phyloP scores from a whole-genome alignment of 2,888 invertebrate genomes.

The Scaptomyza tumidula region DNA sequence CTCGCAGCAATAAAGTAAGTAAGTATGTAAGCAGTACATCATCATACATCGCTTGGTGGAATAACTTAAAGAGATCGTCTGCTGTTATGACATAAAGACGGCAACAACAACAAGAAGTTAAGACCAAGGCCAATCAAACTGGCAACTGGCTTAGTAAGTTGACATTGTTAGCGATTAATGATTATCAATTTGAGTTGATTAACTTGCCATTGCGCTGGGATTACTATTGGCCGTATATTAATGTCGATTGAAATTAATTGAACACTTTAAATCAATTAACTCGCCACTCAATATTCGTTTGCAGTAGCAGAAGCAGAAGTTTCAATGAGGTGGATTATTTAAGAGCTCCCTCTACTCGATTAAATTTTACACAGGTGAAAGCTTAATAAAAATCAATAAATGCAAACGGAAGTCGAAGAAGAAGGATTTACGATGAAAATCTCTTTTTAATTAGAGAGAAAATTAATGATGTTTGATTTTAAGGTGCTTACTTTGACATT shows the following conservation, averaged over 20 bases:
- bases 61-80: conserved; percentile 45
- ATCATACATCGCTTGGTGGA: conserved; percentile 24
- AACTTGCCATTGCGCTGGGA: conserved; percentile 10
- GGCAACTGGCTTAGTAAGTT: conserved; percentile 39
- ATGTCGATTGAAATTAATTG: conserved; percentile 17
- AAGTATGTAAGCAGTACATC: conserved; percentile 11
- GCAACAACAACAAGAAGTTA: conserved; percentile 18
- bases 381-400: not conserved
- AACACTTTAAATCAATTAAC: conserved; percentile 27
- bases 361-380: not conserved
- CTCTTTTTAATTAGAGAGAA: not conserved
- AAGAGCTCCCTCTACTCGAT: not conserved
- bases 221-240: conserved; percentile 1
- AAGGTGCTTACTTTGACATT: too few species aligned
- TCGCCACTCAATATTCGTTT: conserved; percentile 9
- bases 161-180: conserved; percentile 60
- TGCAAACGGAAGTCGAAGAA: too few species aligned
- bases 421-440: too few species aligned
- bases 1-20: not conserved
- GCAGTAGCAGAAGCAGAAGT: not conserved
- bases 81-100: conserved; percentile 38
- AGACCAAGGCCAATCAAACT: conserved; percentile 49
- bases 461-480: not conserved
- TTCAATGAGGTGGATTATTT: not conserved
- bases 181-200: conserved; percentile 46